Conservation (phyloP, 2,113 vertebrate species). For the Ovibos moschatus region DNA sequence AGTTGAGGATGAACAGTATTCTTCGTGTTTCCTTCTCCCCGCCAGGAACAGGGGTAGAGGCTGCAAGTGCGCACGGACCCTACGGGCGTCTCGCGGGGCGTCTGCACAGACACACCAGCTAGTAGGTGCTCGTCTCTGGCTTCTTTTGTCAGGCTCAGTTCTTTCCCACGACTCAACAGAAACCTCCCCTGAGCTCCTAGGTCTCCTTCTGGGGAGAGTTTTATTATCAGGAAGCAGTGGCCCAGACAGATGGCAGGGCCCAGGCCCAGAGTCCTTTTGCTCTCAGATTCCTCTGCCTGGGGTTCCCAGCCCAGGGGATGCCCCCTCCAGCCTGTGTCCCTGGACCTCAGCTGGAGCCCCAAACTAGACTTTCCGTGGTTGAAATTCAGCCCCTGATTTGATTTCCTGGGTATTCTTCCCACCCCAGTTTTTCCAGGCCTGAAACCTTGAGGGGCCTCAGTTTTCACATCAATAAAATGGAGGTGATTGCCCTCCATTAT, state of each 20-base stretch:
- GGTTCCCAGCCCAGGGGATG: not conserved
- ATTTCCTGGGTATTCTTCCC: not conserved
- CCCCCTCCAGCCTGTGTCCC: not conserved
- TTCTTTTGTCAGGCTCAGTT: not conserved
- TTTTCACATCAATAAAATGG: not conserved
- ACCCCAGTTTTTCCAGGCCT: not conserved
- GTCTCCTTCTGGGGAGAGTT: slow-evolving; percentile 2
- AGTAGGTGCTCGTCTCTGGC: not conserved
- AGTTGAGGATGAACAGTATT: not conserved
- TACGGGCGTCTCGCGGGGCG: rapidly evolving
- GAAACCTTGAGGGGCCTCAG: not conserved
- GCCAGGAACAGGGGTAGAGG: not conserved
- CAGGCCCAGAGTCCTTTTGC: slow-evolving; percentile 39
- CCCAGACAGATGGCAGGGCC: not conserved
- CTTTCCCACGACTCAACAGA: not conserved
- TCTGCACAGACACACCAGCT: not conserved
- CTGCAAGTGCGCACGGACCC: not conserved
- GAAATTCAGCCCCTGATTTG: not conserved
- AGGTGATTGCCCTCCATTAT: not conserved
- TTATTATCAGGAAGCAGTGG: slow-evolving; percentile 2
- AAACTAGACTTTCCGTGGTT: not conserved
- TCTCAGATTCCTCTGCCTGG: not conserved
- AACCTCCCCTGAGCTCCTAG: not conserved
- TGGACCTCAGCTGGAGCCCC: not conserved
- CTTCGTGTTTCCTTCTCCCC: not conserved